These are phyloP conservation scores for Kradibia gibbosae DNA, from an alignment of 1,140 invertebrate genomes.

Conservation along the genomic window DNA sequence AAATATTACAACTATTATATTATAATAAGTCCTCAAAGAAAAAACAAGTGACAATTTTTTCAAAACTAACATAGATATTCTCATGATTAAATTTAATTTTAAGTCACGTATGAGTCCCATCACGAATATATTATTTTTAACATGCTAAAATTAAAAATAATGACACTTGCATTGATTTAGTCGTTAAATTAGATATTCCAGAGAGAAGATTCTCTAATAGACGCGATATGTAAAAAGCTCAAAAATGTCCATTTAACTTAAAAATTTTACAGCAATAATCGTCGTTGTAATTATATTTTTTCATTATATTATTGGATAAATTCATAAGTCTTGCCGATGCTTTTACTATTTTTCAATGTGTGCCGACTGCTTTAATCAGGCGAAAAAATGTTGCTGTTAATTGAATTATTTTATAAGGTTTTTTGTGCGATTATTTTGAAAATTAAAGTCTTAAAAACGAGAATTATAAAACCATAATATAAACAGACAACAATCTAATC, in stretches of 20 bases:
- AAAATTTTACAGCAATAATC: not conserved
- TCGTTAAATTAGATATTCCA: constrained; percentile 44
- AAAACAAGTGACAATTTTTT: too few species aligned
- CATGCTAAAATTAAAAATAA: too few species aligned
- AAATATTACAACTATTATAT: too few species aligned
- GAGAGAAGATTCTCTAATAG: constrained; percentile 39
- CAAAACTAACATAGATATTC: too few species aligned
- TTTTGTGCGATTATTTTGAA: not conserved
- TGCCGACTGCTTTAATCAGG: not conserved
- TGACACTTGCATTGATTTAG: too few species aligned
- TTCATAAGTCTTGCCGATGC: not conserved
- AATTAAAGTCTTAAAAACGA: not conserved
- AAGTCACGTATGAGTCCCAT: too few species aligned
- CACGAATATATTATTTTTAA: too few species aligned
- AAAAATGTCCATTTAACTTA: not conserved
- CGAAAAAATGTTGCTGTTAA: not conserved
- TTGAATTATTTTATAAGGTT: not conserved
- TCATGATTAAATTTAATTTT: too few species aligned
- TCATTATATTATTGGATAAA: not conserved
- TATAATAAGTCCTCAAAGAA: too few species aligned
- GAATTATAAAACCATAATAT: not conserved
- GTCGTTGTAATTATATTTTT: not conserved
- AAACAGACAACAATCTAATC: not conserved
- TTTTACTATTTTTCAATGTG: not conserved
- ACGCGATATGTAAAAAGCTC: constrained; percentile 35